These are phyloP conservation scores for Gallinago nigripennis DNA, from an alignment of 2,797 vertebrate genomes.

Conservation along the genomic window DNA sequence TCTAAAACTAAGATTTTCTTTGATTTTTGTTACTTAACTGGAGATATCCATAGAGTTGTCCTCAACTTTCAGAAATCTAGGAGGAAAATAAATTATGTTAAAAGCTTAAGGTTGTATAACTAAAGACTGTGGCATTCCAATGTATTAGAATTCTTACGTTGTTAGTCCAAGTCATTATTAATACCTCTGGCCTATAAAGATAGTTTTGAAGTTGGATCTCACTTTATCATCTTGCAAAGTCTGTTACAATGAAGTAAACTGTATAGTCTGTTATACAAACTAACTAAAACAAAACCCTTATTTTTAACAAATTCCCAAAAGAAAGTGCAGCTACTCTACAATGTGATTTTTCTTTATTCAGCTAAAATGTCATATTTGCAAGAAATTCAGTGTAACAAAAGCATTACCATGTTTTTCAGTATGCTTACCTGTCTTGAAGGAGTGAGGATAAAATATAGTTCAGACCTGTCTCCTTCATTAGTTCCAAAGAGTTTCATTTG, in stretches of 20 bases:
- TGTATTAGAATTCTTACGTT: not conserved
- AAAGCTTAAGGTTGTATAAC: not conserved
- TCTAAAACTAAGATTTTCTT: not conserved
- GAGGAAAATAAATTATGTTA: not conserved
- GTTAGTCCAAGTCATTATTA: not conserved
- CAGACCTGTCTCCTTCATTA: not conserved
- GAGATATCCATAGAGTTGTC: not conserved
- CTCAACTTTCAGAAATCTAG: not conserved
- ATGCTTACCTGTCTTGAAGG: not conserved
- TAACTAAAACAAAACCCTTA: not conserved
- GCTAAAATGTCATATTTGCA: constrained; percentile 21
- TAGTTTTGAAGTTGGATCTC: not conserved
- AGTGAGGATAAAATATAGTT: not conserved
- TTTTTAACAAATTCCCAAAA: not conserved
- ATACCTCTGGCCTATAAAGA: not conserved
- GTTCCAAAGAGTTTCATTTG: constrained; percentile 31
- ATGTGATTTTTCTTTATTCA: not conserved
- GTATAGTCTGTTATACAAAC: not conserved
- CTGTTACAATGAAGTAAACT: not conserved
- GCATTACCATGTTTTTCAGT: not conserved
- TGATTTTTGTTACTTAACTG: not conserved
- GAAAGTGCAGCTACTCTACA: not conserved
- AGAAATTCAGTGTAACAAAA: not conserved
- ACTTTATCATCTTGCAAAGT: not conserved
- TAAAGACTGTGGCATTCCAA: not conserved